A percentile compares a stretch with the other conserved stretches of the same genome.
These are phyloP conservation scores for Turritopsis dohrnii DNA, from an alignment of 30 jellyfish, hydroid and myxozoan genomes.

Conservation along the genomic window DNA sequence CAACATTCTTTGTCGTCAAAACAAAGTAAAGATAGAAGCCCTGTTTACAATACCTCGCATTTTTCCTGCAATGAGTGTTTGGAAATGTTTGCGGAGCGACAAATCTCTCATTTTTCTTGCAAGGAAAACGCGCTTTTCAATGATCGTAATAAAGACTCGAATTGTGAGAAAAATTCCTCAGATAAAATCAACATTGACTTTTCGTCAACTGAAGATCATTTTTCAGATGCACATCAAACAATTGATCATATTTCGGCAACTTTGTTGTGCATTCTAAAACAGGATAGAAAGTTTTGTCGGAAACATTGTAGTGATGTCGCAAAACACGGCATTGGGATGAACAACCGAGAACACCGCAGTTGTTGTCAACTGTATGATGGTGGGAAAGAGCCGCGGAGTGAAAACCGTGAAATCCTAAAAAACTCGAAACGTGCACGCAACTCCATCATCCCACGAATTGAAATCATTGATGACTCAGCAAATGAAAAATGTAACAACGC, in stretches of 20 bases:
- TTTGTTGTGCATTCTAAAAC: background rate
- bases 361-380: background rate
- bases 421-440: background rate
- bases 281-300: background rate
- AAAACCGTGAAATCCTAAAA: background rate
- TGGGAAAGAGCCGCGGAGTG: background rate
- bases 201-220: background rate
- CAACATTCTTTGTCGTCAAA: background rate
- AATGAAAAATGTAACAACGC: background rate
- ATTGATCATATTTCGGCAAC: background rate
- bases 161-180: background rate
- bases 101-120: background rate
- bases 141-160: background rate
- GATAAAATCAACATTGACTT: background rate
- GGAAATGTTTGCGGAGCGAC: background rate
- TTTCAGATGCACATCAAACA: background rate
- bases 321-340: too few relatives aligned
- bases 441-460: background rate
- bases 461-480: background rate
- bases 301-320: background rate
- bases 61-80: background rate
- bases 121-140: background rate
- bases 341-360: background rate
- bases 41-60: background rate
- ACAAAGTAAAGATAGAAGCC: background rate